Base-by-base conservation (phyloP, 2,888 invertebrate species). In the Platycheirus albimanus region DNA sequence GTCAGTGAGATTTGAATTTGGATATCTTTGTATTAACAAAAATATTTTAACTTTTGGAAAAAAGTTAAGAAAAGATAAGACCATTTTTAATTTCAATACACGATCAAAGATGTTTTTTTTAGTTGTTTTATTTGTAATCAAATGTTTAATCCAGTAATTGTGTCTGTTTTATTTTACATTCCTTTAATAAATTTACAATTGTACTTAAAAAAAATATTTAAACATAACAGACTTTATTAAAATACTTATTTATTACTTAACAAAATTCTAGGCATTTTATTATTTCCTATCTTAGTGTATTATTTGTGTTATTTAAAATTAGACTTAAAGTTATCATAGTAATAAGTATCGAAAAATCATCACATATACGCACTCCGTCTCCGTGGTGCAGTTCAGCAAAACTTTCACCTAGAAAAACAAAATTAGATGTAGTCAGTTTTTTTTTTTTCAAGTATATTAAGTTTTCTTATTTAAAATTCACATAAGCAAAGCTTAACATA, bases 321-420 rank as follows among this genome's bases (percentile, higher is more conserved):
- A 85, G 75, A 15, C 85, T 77, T 49, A 88, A 71, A 43, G 88
- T 84, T 78, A 87, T 85, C 63, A 88, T 66, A 85, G 87, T 86
- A 63, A 89, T 76, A 77, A 86, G 86, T 76, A 87, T 75, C 49
- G 87, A 74, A 63, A 86, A 56, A 85, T 85, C 49, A 85, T 79
- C 43, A 81, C 66, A 78, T 81, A 64, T 36, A 45, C 74, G 80
- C 72, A 66, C 30, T 13, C 85, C 85, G 19, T 88, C 87, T 15
- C 91, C 92, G 85, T 92, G 93, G 89, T 93, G 93, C 86, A 93
- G 88, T 89, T 93, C 93, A 56, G 93, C 93, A 90, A 93, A 92
- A 90, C 93, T 93, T 91, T 93, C 93, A 91, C 92, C 93, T 93
- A 90, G 87, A 91, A 91, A 15, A 6, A 45, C 4, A 83, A 41